Base-by-base conservation (phyloP, 2,113 vertebrate species). In the Pachycephala philippinensis region DNA sequence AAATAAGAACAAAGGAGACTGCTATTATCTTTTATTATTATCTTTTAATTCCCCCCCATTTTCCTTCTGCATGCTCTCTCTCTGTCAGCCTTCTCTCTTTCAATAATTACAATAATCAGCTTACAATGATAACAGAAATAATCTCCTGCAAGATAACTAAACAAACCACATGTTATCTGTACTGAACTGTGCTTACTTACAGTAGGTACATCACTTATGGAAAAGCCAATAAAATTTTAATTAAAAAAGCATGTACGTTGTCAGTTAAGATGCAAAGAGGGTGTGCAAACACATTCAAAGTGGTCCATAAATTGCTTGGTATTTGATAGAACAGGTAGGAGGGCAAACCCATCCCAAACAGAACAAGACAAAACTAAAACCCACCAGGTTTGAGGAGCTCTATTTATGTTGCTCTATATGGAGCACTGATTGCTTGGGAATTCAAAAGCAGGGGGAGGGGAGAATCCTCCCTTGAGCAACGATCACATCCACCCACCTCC, bases 81-180 rank as follows among this genome's bases (percentile, higher is more conserved):
- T 94, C 74, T 95, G 82, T 92, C 82, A 94, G 76, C 89, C 76
- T 75, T 97, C 94, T 97, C 93, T 95, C 88, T 97, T 96, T 97
- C 96, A 97, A 90, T 97, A 97, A 97, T 97, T 97, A 96, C 94
- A 97, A 97, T 96, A 97, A 97, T 97, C 96, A 97, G 94, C 94
- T 94, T 96, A 93, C 91, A 96, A 72, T 80, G 97, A 97, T 97
- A 97, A 97, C 96, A 96, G 95, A 96, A 97, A 94, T 95, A 95
- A 97, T 97, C 97, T 97, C 81, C 63, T 90, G n/a, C 74, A 96
- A 97, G 97, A 97, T 97, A 97, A 66, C 94, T 96, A 97, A 97
- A 96, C 93, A 97, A 97, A 96, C 93, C 72, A 70, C 94, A 79
- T 28, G 81, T 95, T 97, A 97, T 97, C 97, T 92, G 65, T 91